Percentiles rank a stretch among this genome's conserved stretches.
These are phyloP conservation scores for Oreochromis niloticus DNA, from an alignment of 2,113 vertebrate genomes.

Conservation along the genomic window DNA sequence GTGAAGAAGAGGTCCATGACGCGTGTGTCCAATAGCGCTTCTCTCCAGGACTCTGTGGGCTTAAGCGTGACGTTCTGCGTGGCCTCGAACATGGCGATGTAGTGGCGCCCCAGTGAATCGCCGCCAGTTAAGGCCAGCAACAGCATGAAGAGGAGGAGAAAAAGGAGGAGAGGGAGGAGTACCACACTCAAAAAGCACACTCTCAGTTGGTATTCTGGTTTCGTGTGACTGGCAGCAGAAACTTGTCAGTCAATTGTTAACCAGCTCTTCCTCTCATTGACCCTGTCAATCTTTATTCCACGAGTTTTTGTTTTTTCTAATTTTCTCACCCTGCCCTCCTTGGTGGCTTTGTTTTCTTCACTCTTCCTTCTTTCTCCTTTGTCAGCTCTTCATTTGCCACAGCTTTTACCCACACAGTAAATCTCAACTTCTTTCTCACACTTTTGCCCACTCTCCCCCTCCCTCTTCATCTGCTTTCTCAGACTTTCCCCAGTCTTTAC, in stretches of 20 bases:
- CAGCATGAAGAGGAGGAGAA: constrained; percentile 68
- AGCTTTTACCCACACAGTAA: background rate
- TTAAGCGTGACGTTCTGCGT: constrained; percentile 98
- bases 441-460: background rate
- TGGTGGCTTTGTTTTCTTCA: background rate
- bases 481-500: background rate
- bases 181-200: background rate
- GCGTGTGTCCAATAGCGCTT: constrained; percentile 94
- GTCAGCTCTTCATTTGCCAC: constrained; percentile 4
- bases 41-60: constrained; percentile 96
- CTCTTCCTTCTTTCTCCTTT: background rate
- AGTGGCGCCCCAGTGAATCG: constrained; percentile 97
- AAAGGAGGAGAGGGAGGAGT: background rate
- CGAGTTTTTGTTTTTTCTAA: background rate
- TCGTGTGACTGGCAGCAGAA: background rate
- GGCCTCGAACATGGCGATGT: constrained; percentile 99
- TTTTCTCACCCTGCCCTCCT: constrained; percentile 3
- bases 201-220: constrained; percentile 29
- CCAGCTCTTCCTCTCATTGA: constrained; percentile 53
- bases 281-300: background rate
- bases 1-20: constrained; percentile 99
- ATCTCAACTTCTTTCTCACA: constrained; percentile 65
- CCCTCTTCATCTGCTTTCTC: background rate
- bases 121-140: constrained; percentile 91
- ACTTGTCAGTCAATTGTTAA: constrained; percentile 50